Evolutionary conservation across 2,797 vertebrate species (phyloP).

Genomic region (Kryptolebias ocellatus): DNA sequence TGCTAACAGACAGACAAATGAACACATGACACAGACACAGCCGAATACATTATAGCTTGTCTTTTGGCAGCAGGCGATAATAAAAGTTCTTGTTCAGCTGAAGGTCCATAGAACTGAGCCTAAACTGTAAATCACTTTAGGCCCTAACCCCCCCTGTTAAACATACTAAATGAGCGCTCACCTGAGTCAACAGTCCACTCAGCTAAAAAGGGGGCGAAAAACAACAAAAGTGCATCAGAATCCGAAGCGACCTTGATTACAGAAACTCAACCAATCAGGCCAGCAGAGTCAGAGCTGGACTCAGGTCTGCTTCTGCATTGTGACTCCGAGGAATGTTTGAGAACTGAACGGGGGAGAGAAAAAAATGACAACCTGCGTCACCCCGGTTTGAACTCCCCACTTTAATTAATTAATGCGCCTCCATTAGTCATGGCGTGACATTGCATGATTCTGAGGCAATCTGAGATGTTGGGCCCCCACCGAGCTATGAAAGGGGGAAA

Average conservation of each 20-base stretch:
- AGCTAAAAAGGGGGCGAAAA: constrained; percentile 58
- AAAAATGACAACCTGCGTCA: constrained; percentile 75
- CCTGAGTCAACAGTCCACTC: constrained; percentile 71
- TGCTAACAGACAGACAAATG: no score
- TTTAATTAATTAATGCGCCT: constrained; percentile 87
- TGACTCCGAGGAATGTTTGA: constrained; percentile 73
- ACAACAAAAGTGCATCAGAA: constrained; percentile 63
- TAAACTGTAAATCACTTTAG: constrained; percentile 62
- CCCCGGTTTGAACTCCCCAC: constrained; percentile 83
- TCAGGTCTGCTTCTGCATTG: constrained; percentile 55
- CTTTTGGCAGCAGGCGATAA: no score
- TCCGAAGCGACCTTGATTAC: constrained; percentile 70
- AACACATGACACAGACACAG: no score
- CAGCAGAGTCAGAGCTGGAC: constrained; percentile 67
- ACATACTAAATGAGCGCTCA: constrained; percentile 58
- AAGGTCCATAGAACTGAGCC: constrained; percentile 33
- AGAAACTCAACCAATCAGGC: constrained; percentile 70
- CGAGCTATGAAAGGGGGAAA: constrained; percentile 72
- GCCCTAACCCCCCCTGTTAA: constrained; percentile 62
- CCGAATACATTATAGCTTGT: no score
- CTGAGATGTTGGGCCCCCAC: constrained; percentile 77
- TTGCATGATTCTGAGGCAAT: constrained; percentile 88
- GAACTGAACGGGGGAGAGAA: constrained; percentile 52
- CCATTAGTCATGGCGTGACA: constrained; percentile 88
- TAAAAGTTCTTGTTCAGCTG: constrained; percentile 38